Evolutionary conservation across 2,113 vertebrate species (phyloP).

Genomic region (Caretta caretta): DNA sequence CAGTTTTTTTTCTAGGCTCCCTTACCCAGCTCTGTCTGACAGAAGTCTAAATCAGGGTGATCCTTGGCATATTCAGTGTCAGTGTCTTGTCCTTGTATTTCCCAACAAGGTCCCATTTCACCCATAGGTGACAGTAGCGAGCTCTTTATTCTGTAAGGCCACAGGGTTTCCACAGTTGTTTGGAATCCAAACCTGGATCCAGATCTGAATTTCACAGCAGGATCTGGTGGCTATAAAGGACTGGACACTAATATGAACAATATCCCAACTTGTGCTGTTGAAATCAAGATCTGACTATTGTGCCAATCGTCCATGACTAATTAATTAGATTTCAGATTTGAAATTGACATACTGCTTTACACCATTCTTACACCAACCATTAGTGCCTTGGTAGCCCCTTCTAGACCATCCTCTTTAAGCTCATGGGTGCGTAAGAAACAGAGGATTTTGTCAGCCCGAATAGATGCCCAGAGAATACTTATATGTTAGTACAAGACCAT

Average conservation of each 20-base stretch:
- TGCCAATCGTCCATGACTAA: no score
- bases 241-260: background rate
- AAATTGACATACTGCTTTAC: background rate
- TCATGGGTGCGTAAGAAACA: background rate
- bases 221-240: background rate
- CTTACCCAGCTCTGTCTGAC: background rate
- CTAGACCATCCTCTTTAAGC: background rate
- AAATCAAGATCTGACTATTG: background rate
- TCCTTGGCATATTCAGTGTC: background rate
- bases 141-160: background rate
- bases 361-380: background rate
- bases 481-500: background rate
- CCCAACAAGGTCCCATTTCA: background rate
- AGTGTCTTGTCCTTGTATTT: background rate
- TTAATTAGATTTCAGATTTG: background rate
- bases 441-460: background rate
- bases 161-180: background rate
- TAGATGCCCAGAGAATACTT: background rate
- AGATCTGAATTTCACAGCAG: background rate
- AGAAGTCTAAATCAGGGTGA: background rate
- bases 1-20: background rate
- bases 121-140: background rate
- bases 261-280: background rate
- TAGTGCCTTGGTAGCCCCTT: background rate
- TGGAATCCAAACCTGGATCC: background rate